Base-by-base conservation (phyloP, 2,888 invertebrate species). In the Caprella mutica region DNA sequence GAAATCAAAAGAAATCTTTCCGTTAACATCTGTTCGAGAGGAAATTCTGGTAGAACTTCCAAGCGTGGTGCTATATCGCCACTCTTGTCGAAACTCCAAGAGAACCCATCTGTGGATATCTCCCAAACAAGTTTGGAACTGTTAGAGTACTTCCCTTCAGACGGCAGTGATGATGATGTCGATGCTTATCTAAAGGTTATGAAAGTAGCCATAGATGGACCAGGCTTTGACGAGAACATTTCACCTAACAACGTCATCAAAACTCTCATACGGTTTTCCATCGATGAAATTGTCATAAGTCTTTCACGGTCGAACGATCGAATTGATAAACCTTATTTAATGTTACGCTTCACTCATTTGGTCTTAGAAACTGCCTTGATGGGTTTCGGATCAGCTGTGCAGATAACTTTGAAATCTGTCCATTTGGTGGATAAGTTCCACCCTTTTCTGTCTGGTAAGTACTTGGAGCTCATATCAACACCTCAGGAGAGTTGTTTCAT, bases 161-260 rank as follows among this genome's bases (percentile, higher is more conserved):
- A 84, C 65, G 78, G 80, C 57, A 83, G 83, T 48, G 84, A 84
- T 66, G 84, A 84, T 65, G 83, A 83, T 65, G 75, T 78, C 67
- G 86, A 86, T 69, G 78, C 82, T 50, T 85, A 83, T 78, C 84
- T 85, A 0, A 76, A 85, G 59, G 81, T 80, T 6, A 14, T 19
- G n/a, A 48, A 48, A 8, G 19, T 27, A 14, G 30, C 48, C 19
- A 81, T 86, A 0, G 85, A 86, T 72, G 75, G 86, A 38, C 85
- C 86, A 2, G 85, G 86, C 2, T 83, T 88, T 65, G 87, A 88
- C 66, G 88, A 88, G 69, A 86, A 85, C 69, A 81, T 85, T 29
- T 86, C 87, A 0, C 83, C 84, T 0, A 80, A 80, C 69, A 88
- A 88, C 72, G 80, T 78, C 51, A 84, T 87, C 56, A 80, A 80